These are phyloP conservation scores for Babyrousa celebensis DNA, from an alignment of 2,797 vertebrate species.

Conservation along the genomic window DNA sequence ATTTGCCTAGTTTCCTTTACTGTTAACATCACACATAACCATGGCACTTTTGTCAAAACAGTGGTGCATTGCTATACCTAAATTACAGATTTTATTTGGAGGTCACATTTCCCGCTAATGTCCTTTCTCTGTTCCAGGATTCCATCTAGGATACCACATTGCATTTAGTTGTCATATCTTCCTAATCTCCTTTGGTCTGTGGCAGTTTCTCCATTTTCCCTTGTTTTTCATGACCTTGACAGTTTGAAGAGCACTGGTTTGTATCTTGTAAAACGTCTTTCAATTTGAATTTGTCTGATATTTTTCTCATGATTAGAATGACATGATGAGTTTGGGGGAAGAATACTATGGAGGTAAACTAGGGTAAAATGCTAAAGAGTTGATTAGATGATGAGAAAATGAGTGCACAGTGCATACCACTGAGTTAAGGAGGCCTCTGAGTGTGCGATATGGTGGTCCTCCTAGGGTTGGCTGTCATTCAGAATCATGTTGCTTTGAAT, in stretches of 20 bases:
- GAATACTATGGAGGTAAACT: background rate
- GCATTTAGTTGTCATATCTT: background rate
- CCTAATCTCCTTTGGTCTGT: constrained; percentile 21
- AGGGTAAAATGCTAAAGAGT: background rate
- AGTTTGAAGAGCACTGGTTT: constrained; percentile 5
- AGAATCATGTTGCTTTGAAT: background rate
- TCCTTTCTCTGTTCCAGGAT: background rate
- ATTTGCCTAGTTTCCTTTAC: background rate
- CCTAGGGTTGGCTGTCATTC: background rate
- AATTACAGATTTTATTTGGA: constrained; percentile 33
- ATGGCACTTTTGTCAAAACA: constrained; percentile 13
- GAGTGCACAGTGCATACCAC: background rate
- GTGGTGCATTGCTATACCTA: background rate
- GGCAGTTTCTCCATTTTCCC: background rate
- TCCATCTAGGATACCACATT: background rate
- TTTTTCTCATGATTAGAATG: constrained; percentile 61
- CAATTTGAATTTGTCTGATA: constrained; percentile 44
- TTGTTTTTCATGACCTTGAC: constrained; percentile 42
- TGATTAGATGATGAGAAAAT: constrained; percentile 13
- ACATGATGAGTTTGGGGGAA: constrained; percentile 11
- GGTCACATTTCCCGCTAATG: background rate
- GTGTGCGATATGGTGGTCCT: background rate
- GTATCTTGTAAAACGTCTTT: constrained; percentile 30
- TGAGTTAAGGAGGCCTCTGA: background rate
- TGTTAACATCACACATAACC: background rate